phyloP scores from a whole-genome alignment of 2,888 invertebrate species.

The Morpho helenor region DNA sequence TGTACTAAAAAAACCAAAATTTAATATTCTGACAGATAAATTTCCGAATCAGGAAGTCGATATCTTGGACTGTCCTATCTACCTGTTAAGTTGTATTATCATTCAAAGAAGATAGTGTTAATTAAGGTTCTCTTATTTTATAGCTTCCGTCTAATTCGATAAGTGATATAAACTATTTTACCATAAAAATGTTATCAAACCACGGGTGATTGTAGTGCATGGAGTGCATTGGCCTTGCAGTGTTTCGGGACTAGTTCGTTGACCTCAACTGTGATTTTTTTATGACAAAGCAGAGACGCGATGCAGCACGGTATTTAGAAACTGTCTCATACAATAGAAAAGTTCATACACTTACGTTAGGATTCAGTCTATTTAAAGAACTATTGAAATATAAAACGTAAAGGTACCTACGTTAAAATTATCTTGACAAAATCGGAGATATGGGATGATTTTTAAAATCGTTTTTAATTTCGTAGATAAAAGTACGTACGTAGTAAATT shows the following conservation, averaged over 20 bases:
- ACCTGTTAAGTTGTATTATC: neutral
- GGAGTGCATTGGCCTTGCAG: slow-evolving; percentile 36
- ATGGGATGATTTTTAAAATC: too few relatives aligned
- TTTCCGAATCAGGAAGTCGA: too few relatives aligned
- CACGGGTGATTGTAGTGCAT: slow-evolving; percentile 19
- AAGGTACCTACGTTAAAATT: too few relatives aligned
- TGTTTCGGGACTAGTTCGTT: slow-evolving; percentile 33
- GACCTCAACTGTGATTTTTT: slow-evolving; percentile 37
- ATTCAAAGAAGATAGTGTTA: neutral
- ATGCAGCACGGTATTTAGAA: slow-evolving; percentile 6
- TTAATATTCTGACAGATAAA: too few relatives aligned
- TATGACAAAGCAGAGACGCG: slow-evolving; percentile 27
- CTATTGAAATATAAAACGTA: neutral
- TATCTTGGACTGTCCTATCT: too few relatives aligned
- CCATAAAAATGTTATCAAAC: slow-evolving; percentile 21
- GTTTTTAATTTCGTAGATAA: too few relatives aligned
- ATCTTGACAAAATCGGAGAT: too few relatives aligned
- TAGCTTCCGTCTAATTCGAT: slow-evolving; percentile 11
- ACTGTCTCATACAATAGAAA: neutral
- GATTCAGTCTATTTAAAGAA: neutral
- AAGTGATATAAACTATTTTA: slow-evolving; percentile 15
- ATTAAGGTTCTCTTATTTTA: slow-evolving; percentile 7
- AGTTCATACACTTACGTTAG: too few relatives aligned
- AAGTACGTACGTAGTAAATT: too few relatives aligned
- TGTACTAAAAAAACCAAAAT: too few relatives aligned